Evolutionary conservation across 2,797 vertebrate species (phyloP), one percentile per base, ranked within the genome.

Genomic region (Pseudopleuronectes americanus): DNA sequence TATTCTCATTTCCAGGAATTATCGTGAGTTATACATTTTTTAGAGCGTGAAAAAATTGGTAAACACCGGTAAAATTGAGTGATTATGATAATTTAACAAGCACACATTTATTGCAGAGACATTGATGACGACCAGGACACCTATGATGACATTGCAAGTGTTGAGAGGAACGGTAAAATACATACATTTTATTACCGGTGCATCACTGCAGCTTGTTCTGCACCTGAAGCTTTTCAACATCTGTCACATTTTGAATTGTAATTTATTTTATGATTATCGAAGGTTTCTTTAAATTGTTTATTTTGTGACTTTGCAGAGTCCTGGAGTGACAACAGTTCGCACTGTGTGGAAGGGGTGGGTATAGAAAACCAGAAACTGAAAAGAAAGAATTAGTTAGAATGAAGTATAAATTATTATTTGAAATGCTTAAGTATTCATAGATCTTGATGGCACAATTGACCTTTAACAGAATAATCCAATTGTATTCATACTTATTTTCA

Each of bases 131-230:
- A 62, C 22, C 71, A 88, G 64, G 87, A 88, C 6, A 65, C 76
- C 1, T 92, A 93, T 5, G 92, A 93, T 21, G 92, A 93, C 57
- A 79, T 91, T 12, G 87, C 31, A 49, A 86, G 70, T 74, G 73
- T 84, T 52, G 84, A 90, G 16, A 88, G 72, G 6, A 88, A 69
- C 24, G 90, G 92, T 93, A 83, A 74, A 45, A 43, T 45, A 33
- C 21, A 28, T 38, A 62, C 22, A 24, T 17, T 19, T 2, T 61
- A 54, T 45, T 7, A 52, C 14, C 54, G 26, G 0, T 54, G 36
- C 28, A 59, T 47, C 17, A 13, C 12, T 48, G 38, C 23, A 56
- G 22, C 22, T 56, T 3, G 16, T 9, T 65, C 43, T 31, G 6
- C 26, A 54, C 23, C 7, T 53, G 0, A 55, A 22, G 23, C 17